A percentile compares a stretch with the other conserved stretches of the same genome.
phyloP scores from a whole-genome alignment of 1,140 invertebrate species.

The Pentalonia nigronervosa region DNA sequence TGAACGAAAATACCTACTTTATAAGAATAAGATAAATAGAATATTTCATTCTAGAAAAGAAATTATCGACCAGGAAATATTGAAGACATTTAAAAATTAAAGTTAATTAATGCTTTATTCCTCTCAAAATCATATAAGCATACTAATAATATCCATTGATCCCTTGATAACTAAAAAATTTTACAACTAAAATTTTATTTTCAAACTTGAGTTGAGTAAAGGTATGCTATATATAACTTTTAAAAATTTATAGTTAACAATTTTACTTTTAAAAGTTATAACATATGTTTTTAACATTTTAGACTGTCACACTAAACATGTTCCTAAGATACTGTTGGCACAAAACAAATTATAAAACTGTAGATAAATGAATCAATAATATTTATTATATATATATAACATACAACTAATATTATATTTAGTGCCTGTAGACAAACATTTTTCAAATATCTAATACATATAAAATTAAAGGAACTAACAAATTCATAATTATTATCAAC shows the following conservation, averaged over 20 bases:
- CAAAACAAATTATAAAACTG: background rate
- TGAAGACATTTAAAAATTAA: background rate
- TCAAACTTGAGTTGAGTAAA: background rate
- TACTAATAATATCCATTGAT: background rate
- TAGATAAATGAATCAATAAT: background rate
- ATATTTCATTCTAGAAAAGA: background rate
- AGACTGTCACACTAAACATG: background rate
- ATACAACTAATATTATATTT: background rate
- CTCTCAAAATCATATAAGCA: background rate
- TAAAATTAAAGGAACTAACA: constrained; percentile 12
- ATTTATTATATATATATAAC: background rate
- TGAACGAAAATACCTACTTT: background rate
- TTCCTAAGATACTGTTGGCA: background rate
- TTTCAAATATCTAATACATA: constrained; percentile 5
- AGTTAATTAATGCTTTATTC: background rate
- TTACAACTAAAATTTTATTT: background rate
- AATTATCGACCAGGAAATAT: background rate
- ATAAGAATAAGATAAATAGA: background rate
- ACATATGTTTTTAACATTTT: background rate
- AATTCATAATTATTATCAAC: background rate
- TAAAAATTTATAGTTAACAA: background rate
- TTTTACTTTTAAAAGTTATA: background rate
- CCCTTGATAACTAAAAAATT: background rate
- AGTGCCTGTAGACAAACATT: background rate
- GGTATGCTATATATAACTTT: background rate